phyloP scores from a whole-genome alignment of 2,113 vertebrate species.

The Erpornis zantholeuca region DNA sequence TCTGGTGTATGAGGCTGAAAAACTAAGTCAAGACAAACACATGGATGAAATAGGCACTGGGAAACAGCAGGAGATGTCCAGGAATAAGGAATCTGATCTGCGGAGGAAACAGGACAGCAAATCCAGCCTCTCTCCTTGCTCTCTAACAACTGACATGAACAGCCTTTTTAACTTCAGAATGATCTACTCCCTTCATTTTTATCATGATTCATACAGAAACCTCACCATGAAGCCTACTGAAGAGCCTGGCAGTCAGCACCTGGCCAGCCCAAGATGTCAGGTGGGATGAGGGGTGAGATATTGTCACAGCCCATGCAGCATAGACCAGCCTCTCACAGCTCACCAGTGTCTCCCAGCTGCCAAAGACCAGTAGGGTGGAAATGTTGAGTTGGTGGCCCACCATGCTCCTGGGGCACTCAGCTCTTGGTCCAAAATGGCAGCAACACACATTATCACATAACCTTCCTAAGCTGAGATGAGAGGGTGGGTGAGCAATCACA shows the following conservation, averaged over 20 bases:
- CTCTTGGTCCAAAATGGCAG: neutral
- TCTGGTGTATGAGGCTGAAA: neutral
- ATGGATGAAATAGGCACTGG: neutral
- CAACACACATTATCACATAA: accelerated
- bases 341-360: neutral
- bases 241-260: neutral
- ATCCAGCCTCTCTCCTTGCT: neutral
- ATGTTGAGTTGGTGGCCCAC: neutral
- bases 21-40: neutral
- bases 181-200: neutral
- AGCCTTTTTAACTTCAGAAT: neutral
- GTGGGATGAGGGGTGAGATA: neutral
- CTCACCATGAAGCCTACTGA: neutral
- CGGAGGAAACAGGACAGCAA: neutral
- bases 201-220: neutral
- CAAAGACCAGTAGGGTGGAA: neutral
- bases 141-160: neutral
- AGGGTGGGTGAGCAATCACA: neutral
- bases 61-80: neutral
- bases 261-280: accelerated
- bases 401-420: neutral
- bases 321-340: neutral
- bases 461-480: neutral
- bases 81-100: neutral
- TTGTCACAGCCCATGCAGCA: neutral